Evolutionary conservation across 1,140 invertebrate species (phyloP), one percentile per base, ranked within the genome.

Genomic region (Aphidius gifuensis): DNA sequence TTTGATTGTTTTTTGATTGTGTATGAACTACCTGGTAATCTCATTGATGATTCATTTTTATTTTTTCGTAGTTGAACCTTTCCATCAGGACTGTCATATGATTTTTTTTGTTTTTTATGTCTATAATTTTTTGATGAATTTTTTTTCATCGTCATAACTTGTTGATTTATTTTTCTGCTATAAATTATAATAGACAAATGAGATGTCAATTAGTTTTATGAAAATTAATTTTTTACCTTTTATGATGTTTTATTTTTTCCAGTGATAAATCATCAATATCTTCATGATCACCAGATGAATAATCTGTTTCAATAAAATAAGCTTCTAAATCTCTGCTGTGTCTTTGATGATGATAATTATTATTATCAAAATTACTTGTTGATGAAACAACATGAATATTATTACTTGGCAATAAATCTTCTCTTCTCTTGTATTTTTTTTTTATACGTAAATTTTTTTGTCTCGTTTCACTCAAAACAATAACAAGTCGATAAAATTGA

Each of bases 401-500:
- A 46, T 87, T 85, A 64, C 73, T 79, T 3, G 70, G 16, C 16
- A 16, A 64, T 42, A 72, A 43, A 6, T 76, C 69, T 51, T 80
- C 74, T 44, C 44, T 45, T n/a, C 53, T 50, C 5, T 57, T 73
- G 79, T 7, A 71, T 76, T 67, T 16, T 73, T 66, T 59, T 77
- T 69, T 60, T 74, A 58, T 60, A 66, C 69, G 69, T 77, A 32
- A 32, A 32, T 65, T 74, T 74, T 77, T 79, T 66, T 66, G 82
- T 65, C 71, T 81, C 59, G 45, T 82, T 56, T 75, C 80, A 65
- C 75, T 79, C 64, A 93, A 89, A 0, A 94, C 87, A 0, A 95
- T 92, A 68, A 92, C 89, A 0, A 94, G 81, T 16, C 93, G 80
- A 69, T 95, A 95, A 46, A 94, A 81, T 71, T 95, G 91, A 0